Base-by-base conservation (phyloP, 1,140 invertebrate genomes). In the Pogonognathellus flavescens region DNA sequence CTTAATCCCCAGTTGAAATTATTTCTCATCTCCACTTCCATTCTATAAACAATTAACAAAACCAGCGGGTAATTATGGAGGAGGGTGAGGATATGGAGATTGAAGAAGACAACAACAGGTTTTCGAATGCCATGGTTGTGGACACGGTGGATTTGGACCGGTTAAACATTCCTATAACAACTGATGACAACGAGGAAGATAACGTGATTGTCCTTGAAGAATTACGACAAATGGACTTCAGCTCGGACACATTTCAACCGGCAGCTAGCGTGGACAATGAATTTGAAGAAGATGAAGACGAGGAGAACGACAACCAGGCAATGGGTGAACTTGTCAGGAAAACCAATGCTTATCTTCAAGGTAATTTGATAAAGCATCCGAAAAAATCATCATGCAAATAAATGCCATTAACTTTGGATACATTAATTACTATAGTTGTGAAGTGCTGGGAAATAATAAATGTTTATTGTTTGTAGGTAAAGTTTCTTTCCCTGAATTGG, bases 261-360 rank as follows among this genome's bases (percentile, higher is more conserved):
- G 20, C 25, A 14, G 20, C 20, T 14, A 22, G 20, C 10, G 18
- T 62, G 20, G 16, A 55, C 16, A 25, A 66, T 14, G 62, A 66
- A 1, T 66, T 66, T 6, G 62, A 66, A 10, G 62, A 25, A 13
- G 62, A 25, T 0, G 62, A 66, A 22, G 25, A 41, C 31, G 31
- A 41, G 31, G 31, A 41, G 31, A 41, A 41, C 31, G 31, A 41
- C 31, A 41, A 41, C 31, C 31, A 66, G 11, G 62, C 62, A 66
- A 66, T 66, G 7, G 62, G 62, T 14, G 62, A 66, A 31, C 62
- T 66, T 9, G 25, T 25, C 6, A 22, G 62, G 14, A 66, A 66
- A 66, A 66, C 62, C 10, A 66, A 66, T 66, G 62, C 62, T 13
- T 66, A 25, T 20, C 62, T 66, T 11, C 62, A 66, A 66, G 62